Percentiles rank a stretch among this genome's conserved stretches.
phyloP scores from a whole-genome alignment of 2,797 vertebrate species.

The Acridotheres tristis region DNA sequence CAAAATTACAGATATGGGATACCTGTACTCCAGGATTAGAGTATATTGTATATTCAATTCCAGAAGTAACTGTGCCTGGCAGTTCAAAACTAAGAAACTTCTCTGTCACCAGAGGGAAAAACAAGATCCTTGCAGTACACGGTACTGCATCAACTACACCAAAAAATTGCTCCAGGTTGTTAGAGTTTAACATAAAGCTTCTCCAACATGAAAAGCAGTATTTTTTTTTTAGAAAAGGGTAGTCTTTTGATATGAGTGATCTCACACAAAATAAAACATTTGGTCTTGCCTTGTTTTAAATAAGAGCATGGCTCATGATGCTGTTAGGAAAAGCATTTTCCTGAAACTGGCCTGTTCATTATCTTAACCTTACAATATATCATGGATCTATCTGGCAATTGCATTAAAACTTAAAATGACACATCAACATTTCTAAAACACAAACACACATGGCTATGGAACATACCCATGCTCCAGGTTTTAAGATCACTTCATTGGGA shows the following conservation, averaged over 20 bases:
- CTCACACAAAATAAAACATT: slow-evolving; percentile 12
- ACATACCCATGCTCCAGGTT: neutral
- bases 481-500: neutral
- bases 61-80: neutral
- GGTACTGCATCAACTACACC: neutral
- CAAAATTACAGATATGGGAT: neutral
- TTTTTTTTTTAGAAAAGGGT: neutral
- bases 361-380: neutral
- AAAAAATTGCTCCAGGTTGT: neutral
- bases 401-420: neutral
- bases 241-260: neutral
- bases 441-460: rapidly evolving
- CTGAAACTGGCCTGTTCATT: neutral
- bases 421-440: neutral
- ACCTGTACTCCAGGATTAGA: neutral
- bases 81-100: neutral
- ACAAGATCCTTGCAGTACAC: neutral
- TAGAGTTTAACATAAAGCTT: neutral
- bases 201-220: neutral
- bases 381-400: neutral
- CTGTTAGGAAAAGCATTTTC: neutral
- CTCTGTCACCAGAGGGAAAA: neutral
- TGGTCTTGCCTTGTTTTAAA: neutral
- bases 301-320: rapidly evolving
- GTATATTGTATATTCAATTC: neutral